A percentile compares a stretch with the other conserved stretches of the same genome.
These are phyloP conservation scores for Calycopis cecrops DNA, from an alignment of 1,140 invertebrate species.

Conservation along the genomic window DNA sequence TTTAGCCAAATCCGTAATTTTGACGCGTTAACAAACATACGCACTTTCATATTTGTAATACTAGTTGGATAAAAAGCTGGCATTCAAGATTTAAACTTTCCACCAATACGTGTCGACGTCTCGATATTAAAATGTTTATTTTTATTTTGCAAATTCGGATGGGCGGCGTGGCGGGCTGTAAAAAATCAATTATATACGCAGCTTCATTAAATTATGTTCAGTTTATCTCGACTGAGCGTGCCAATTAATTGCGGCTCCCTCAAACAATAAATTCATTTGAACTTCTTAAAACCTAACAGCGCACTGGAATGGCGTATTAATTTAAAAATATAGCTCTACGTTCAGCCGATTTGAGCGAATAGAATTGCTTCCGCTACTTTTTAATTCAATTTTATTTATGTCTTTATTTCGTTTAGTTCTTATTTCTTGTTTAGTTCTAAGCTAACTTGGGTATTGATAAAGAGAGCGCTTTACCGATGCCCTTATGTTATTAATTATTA, in stretches of 20 bases:
- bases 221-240: conserved; percentile 4
- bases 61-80: not conserved
- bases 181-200: conserved; percentile 7
- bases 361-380: too few relatives aligned
- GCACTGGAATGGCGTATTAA: conserved; percentile 3
- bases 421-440: too few relatives aligned
- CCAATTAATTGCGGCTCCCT: conserved; percentile 1
- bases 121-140: not conserved
- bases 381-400: too few relatives aligned
- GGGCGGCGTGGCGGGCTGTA: not conserved
- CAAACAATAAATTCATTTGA: conserved; percentile 5
- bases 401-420: too few relatives aligned
- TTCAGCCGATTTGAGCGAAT: not conserved
- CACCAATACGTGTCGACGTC: not conserved
- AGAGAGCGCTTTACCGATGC: too few relatives aligned
- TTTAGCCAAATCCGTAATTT: too few relatives aligned
- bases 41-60: too few relatives aligned
- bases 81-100: not conserved
- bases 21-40: too few relatives aligned
- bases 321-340: conserved; percentile 9
- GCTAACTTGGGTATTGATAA: too few relatives aligned
- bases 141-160: not conserved
- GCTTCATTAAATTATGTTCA: conserved; percentile 9
- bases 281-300: conserved; percentile 11
- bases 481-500: too few relatives aligned